Conservation (phyloP, 2,888 invertebrate species). For the Leptinotarsa peninsularis region DNA sequence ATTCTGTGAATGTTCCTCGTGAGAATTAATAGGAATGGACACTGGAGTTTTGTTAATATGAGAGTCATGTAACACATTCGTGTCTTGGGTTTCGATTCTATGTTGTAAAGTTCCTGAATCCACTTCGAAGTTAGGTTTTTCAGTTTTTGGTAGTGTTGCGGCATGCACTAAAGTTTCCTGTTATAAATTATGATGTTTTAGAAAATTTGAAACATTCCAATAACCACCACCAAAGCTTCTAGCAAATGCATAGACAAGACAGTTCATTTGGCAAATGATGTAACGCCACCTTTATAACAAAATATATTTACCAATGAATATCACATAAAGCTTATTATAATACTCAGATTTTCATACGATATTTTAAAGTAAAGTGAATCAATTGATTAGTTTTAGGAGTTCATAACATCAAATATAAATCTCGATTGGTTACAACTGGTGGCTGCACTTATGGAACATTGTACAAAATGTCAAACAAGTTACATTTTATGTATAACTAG, state of each 20-base stretch:
- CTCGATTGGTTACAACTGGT: slow-evolving; percentile 52
- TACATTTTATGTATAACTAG: neutral
- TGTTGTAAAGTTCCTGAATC: slow-evolving; percentile 50
- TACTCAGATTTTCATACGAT: slow-evolving; percentile 35
- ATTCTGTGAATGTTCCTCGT: slow-evolving; percentile 10
- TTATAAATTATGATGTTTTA: slow-evolving; percentile 47
- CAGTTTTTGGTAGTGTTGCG: slow-evolving; percentile 59
- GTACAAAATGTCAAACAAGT: slow-evolving; percentile 18
- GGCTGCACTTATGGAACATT: slow-evolving; percentile 48
- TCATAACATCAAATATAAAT: slow-evolving; percentile 57
- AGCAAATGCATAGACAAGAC: slow-evolving; percentile 39
- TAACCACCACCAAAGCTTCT: slow-evolving; percentile 40
- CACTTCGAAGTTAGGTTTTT: slow-evolving; percentile 52
- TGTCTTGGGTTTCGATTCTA: slow-evolving; percentile 12
- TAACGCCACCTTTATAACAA: slow-evolving; percentile 56
- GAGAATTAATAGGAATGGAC: slow-evolving; percentile 18
- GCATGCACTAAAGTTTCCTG: slow-evolving; percentile 54
- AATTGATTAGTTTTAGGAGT: slow-evolving; percentile 8
- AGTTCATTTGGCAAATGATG: slow-evolving; percentile 36
- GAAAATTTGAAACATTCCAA: slow-evolving; percentile 29
- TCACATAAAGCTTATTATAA: slow-evolving; percentile 56
- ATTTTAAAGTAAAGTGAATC: slow-evolving; percentile 25
- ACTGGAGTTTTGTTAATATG: slow-evolving; percentile 25
- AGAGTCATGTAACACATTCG: slow-evolving; percentile 22
- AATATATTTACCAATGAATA: slow-evolving; percentile 63